Base-by-base conservation (phyloP, 2,113 vertebrate species). In the Eublepharis macularius region DNA sequence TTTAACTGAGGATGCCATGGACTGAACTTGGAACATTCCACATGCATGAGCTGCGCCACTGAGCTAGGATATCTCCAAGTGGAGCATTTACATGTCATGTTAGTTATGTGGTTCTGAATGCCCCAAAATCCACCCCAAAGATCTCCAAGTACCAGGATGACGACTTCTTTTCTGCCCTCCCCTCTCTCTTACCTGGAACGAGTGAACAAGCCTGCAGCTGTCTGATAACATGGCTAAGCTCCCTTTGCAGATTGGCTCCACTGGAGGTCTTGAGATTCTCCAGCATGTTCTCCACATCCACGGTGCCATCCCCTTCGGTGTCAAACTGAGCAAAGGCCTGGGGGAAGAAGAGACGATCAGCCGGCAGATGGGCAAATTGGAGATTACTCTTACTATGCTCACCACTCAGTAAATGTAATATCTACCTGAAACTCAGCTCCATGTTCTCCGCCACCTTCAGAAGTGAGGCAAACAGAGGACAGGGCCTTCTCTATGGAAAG, bases 251-350 rank as follows among this genome's bases (percentile, higher is more conserved):
- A 94, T 98, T 99, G 86, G 98, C 98, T 75, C 98, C 99, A 70
- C 98, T 98, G 83, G 97, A 98, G 94, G 96, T 98, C 96, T 98
- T 99, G 89, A 99, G 97, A 81, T 97, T 92, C 86, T 98, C 96
- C 91, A 99, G 88, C 98, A 99, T 99, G 87, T 95, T 98, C 95
- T 99, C 99, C 68, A 98, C 97, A 41, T 99, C 98, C 16, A 99
- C 98, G 0, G 97, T 97, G 26, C 98, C 98, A 95, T 99, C 98
- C 7, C 98, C 98, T 94, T 99, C 98, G 0, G 98, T 97, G 93
- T 99, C 99, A 89, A 99, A 99, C 87, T 99, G 99, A 78, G 97
- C 98, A 94, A 99, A 99, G 39, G 98, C 98, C 98, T 99, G 89
- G 0, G 65, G 92, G 73, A 43, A 6, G 93, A 75, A 77, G 82